Evolutionary conservation across 2,113 vertebrate species (phyloP), one percentile per base, ranked within the genome.

Genomic region (Diadophis punctatus): DNA sequence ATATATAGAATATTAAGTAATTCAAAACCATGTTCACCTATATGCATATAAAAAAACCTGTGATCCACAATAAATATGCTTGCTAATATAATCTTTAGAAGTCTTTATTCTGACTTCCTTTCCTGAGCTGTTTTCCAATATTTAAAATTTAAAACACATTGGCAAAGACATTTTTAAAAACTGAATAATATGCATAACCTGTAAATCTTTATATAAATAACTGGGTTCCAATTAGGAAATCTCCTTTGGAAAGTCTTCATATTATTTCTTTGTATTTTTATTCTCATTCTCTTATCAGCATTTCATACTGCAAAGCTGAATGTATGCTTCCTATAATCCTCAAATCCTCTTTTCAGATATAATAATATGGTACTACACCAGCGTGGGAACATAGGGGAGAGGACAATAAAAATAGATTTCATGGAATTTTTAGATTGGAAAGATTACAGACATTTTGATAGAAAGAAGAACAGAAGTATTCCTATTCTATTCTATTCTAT

Each of bases 1-100:
- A 97, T 97, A 94, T 94, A 96, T 96, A 60, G 92, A 97, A 96
- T 96, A 97, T 98, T 98, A 98, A 98, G 97, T 96, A 87, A 96
- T 97, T 91, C 93, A 95, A 96, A 96, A 60, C 96, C 93, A 85
- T 80, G 58, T 51, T 95, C 91, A 56, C 93, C 95, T 92, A 90
- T 90, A 93, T 89, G 68, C 55, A 94, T 46, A 51, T 16, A 92
- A n/a, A 80, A 80, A 43, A 25, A 90, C 93, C 63, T 85, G 30
- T 90, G 80, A 30, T 88, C 93, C 34, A 80, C 74, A 95, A 93
- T 94, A 34, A 88, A 90, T 86, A 91, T 22, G 34, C 91, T 93
- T 91, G 63, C 89, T 95, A 52, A 25, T 95, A 52, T 27, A 92
- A 90, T 94, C 88, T 87, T 95, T 91, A 91, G 43, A 91, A 92